phyloP scores from a whole-genome alignment of 1,140 invertebrate species.

The Neodiprion virginianus region DNA sequence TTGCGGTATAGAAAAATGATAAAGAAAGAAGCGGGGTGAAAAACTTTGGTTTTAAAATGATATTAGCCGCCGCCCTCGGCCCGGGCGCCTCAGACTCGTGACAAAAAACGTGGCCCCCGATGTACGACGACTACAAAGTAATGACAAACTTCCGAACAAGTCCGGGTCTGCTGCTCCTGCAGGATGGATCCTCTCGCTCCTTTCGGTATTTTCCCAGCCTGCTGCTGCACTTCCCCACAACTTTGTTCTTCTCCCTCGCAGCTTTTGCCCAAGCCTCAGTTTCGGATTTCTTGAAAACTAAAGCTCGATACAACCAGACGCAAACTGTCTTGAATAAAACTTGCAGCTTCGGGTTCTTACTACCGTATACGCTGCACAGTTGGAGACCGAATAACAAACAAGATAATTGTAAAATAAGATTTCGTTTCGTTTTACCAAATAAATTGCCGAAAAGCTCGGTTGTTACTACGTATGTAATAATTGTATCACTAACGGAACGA shows the following conservation, averaged over 20 bases:
- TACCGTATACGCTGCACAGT: too few species aligned
- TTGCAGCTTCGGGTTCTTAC: background rate
- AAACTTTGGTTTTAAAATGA: slow-evolving; percentile 58
- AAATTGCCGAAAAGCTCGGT: too few species aligned
- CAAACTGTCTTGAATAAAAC: background rate
- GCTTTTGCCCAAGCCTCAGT: background rate
- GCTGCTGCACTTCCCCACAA: background rate
- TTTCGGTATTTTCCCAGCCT: background rate
- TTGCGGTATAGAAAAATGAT: slow-evolving; percentile 42
- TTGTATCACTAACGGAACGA: background rate
- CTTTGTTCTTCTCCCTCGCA: background rate
- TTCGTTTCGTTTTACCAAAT: too few species aligned
- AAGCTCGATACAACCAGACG: background rate
- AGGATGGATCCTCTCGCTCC: background rate
- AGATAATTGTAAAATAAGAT: too few species aligned
- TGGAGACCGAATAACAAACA: too few species aligned
- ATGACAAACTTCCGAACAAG: slow-evolving; percentile 54
- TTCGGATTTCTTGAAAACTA: slow-evolving; percentile 5
- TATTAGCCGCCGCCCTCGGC: slow-evolving; percentile 35
- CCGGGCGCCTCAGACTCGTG: slow-evolving; percentile 8
- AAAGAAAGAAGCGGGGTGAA: slow-evolving; percentile 46
- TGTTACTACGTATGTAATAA: too few species aligned
- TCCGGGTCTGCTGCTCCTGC: slow-evolving; percentile 15
- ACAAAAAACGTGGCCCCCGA: slow-evolving; percentile 27
- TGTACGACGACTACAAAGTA: slow-evolving; percentile 41